Percentiles rank a stretch among this genome's conserved stretches.
Evolutionary conservation across 2,888 invertebrate species (phyloP).

Genomic region (Stenolophus ochropezus): DNA sequence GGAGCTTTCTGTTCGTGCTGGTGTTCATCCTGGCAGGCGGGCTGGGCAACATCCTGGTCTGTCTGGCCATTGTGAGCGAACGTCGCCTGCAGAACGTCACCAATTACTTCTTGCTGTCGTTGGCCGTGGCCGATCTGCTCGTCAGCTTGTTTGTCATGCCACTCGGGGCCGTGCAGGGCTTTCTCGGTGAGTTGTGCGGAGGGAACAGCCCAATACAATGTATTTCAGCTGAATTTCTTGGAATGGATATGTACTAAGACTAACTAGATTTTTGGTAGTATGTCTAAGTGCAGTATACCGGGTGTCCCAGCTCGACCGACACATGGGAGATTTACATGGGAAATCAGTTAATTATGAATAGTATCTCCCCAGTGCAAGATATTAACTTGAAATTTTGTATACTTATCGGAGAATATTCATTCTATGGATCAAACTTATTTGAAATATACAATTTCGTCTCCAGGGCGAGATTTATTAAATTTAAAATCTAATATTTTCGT

Average conservation of each 20-base stretch:
- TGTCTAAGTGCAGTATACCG: not conserved
- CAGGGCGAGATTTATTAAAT: no score
- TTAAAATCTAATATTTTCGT: no score
- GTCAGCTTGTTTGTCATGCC: constrained; percentile 98
- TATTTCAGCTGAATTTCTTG: not conserved
- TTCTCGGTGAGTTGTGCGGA: constrained; percentile 84
- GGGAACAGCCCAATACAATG: no score
- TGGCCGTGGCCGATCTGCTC: constrained; percentile 94
- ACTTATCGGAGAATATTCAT: no score
- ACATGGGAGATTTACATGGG: no score
- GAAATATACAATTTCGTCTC: no score
- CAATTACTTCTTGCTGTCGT: constrained; percentile 94
- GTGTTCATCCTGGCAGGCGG: constrained; percentile 92
- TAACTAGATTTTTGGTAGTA: not conserved
- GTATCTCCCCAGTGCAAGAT: no score
- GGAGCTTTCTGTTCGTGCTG: constrained; percentile 89
- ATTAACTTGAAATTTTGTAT: no score
- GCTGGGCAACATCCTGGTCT: constrained; percentile 93
- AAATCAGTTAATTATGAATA: no score
- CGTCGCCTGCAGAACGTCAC: constrained; percentile 94
- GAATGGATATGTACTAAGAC: not conserved
- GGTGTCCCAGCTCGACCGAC: no score
- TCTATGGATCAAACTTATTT: no score
- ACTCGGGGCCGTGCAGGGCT: constrained; percentile 93
- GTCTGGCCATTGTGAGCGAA: constrained; percentile 93